Percentiles rank a stretch among this genome's conserved stretches.
Evolutionary conservation across 2,888 invertebrate genomes (phyloP).

Genomic region (Sesia bembeciformis): DNA sequence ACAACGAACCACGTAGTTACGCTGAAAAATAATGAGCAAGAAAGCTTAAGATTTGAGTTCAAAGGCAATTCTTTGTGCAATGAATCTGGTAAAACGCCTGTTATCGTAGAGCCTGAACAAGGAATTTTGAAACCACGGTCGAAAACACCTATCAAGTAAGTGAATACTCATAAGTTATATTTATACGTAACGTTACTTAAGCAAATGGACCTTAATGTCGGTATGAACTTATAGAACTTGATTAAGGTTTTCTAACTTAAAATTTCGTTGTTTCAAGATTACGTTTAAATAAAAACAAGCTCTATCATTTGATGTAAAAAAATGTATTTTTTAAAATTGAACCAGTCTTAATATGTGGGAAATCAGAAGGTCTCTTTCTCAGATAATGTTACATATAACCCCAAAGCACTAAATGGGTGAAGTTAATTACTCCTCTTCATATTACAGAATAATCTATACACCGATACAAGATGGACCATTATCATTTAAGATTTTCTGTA

Average conservation of each 20-base stretch:
- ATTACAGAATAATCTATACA: slow-evolving; percentile 67
- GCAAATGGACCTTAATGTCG: too few relatives aligned
- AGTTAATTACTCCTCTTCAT: not conserved
- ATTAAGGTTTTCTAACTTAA: too few relatives aligned
- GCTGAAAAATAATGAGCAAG: slow-evolving; percentile 72
- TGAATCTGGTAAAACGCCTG: slow-evolving; percentile 65
- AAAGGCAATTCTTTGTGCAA: slow-evolving; percentile 69
- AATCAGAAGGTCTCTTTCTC: not conserved
- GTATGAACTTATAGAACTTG: too few relatives aligned
- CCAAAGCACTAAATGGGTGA: too few relatives aligned
- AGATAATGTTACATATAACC: not conserved
- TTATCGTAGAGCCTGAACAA: slow-evolving; percentile 61
- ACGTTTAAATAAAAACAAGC: too few relatives aligned
- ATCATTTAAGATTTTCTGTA: slow-evolving; percentile 72
- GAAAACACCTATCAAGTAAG: slow-evolving; percentile 69
- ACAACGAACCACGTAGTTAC: slow-evolving; percentile 49
- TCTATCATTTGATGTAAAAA: not conserved
- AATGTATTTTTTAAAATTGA: slow-evolving; percentile 3
- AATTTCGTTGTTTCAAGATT: too few relatives aligned
- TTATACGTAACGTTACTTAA: not conserved
- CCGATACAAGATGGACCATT: slow-evolving; percentile 70
- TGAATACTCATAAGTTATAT: slow-evolving; percentile 2
- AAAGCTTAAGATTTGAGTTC: slow-evolving; percentile 66
- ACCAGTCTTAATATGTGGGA: not conserved
- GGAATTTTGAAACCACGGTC: slow-evolving; percentile 63